Conservation (phyloP, 2,797 vertebrate genomes). For the Oreochromis mossambicus region DNA sequence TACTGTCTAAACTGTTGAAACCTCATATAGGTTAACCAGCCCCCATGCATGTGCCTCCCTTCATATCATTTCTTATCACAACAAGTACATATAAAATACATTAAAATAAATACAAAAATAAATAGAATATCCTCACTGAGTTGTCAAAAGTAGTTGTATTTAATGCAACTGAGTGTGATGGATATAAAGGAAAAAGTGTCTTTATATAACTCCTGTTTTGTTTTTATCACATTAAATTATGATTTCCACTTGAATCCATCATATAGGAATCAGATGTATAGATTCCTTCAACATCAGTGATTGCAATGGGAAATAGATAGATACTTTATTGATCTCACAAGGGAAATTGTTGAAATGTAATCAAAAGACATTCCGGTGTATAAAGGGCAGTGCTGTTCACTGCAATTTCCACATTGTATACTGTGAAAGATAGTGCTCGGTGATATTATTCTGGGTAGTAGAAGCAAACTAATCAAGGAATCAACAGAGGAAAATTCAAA, state of each 20-base stretch:
- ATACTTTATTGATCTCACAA: not conserved
- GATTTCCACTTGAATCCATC: not conserved
- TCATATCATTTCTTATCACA: not conserved
- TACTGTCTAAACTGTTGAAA: not conserved
- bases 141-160: not conserved
- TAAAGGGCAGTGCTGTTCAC: not conserved
- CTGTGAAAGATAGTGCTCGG: not conserved
- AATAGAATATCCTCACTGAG: not conserved
- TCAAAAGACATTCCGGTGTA: not conserved
- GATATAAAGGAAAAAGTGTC: not conserved
- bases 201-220: not conserved
- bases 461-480: not conserved
- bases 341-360: not conserved
- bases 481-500: not conserved
- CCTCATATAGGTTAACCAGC: not conserved
- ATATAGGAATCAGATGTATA: not conserved
- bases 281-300: not conserved
- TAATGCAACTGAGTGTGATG: not conserved
- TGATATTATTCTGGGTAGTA: not conserved
- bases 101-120: not conserved
- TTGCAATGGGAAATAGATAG: not conserved
- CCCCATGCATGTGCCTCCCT: not conserved
- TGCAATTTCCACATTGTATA: not conserved
- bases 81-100: not conserved
- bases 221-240: not conserved